Evolutionary conservation across 2,797 vertebrate species (phyloP), one percentile per base, ranked within the genome.

Genomic region (Pangasius sanitwongsei): DNA sequence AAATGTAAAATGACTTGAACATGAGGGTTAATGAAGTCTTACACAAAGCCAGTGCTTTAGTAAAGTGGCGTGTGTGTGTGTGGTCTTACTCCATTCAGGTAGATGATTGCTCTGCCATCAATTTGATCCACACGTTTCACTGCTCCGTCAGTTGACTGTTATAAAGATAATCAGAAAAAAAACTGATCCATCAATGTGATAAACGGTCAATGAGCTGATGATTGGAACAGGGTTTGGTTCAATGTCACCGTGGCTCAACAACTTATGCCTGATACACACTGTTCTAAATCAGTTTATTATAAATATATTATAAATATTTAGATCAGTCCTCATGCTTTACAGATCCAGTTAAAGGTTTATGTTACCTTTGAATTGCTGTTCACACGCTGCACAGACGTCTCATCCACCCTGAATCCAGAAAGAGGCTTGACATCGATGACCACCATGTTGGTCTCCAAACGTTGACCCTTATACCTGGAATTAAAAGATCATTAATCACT

Each of bases 361-460:
- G 0, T 61, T 83, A 83, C 80, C 0, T 41, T 80, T 87, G 67
- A 86, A 80, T 63, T 85, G 55, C 72, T 53, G 65, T 91, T 93
- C 90, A 92, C 88, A 89, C 80, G 95, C 95, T 90, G 80, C 9
- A 96, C 86, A 3, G 95, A 95, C 78, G 7, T 77, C 55, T 90
- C 61, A 23, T 94, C 92, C 89, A 94, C 82, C 6, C 90, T 13
- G 88, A 95, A 95, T 37, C 96, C 96, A 28, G 96, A 97, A 89
- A 97, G 92, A 55, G 96, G 92, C 25, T 95, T 96, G 89, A 96
- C 86, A 85, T 96, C 94, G 78, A 96, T 84, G 90, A 96, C 94
- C 59, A 96, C 94, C 96, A 96, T 96, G 94, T 96, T 96, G 2
- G 96, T 96, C 89, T 95, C 94, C 2, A 90, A 91, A 80, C 95